phyloP scores from a whole-genome alignment of 2,797 vertebrate species.

The Vultur gryphus region DNA sequence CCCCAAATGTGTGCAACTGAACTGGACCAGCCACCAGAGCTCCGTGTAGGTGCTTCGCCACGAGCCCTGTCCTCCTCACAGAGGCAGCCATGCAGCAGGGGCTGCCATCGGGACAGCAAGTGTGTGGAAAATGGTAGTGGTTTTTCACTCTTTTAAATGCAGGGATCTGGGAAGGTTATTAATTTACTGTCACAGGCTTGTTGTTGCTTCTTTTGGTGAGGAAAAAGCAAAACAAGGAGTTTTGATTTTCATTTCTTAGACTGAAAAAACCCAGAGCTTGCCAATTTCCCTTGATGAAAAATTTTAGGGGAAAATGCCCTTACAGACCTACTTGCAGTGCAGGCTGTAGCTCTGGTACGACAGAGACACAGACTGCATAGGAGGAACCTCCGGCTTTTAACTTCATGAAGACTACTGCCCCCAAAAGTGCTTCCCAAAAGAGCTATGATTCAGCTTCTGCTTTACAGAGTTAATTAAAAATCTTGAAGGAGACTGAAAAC shows the following conservation, averaged over 20 bases:
- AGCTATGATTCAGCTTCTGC: background rate
- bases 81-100: accelerated
- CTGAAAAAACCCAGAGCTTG: accelerated
- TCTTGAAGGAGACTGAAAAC: background rate
- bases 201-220: background rate
- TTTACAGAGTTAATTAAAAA: background rate
- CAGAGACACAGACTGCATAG: background rate
- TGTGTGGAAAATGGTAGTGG: accelerated
- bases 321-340: background rate
- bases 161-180: background rate
- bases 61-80: too few relatives aligned
- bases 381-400: background rate
- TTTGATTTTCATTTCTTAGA: background rate
- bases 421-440: background rate
- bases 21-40: accelerated
- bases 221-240: background rate
- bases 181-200: background rate
- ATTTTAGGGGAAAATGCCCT: background rate
- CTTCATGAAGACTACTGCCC: background rate
- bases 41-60: accelerated
- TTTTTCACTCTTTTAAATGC: background rate
- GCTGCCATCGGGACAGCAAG: background rate
- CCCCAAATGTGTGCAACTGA: accelerated
- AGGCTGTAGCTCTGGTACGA: background rate
- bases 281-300: background rate